These are phyloP conservation scores for Agrotis exclamationis DNA, from an alignment of 2,888 invertebrate genomes.

Conservation along the genomic window DNA sequence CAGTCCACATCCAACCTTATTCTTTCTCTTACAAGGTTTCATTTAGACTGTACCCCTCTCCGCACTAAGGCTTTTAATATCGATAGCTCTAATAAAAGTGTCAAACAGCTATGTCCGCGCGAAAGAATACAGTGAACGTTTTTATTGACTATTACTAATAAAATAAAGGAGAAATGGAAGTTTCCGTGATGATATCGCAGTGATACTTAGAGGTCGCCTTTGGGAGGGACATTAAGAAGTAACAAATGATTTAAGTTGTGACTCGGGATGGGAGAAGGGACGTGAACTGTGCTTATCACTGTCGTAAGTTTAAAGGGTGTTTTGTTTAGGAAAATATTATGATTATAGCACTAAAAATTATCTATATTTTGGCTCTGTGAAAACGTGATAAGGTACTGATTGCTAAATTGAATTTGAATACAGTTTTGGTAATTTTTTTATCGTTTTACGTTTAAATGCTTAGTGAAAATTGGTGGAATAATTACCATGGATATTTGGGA, in stretches of 20 bases:
- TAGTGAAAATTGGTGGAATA: too few species aligned
- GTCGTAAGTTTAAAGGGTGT: constrained; percentile 48
- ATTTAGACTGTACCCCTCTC: constrained; percentile 47
- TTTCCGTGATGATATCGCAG: constrained; percentile 67
- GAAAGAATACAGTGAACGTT: constrained; percentile 80
- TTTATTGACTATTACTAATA: constrained; percentile 83
- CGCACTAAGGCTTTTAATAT: constrained; percentile 77
- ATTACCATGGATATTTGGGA: too few species aligned
- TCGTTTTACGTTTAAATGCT: too few species aligned
- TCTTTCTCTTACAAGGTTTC: constrained; percentile 35
- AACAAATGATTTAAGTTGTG: constrained; percentile 65
- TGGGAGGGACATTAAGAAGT: constrained; percentile 53
- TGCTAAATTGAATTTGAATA: background rate
- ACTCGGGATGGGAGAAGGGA: constrained; percentile 24
- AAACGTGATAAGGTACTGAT: background rate
- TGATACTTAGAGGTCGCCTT: constrained; percentile 62
- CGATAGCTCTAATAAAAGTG: constrained; percentile 79
- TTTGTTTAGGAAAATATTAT: constrained; percentile 38
- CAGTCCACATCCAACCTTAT: constrained; percentile 67
- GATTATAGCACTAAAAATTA: constrained; percentile 8
- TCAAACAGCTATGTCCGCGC: constrained; percentile 80
- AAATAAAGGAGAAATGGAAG: constrained; percentile 76
- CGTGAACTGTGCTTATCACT: constrained; percentile 46
- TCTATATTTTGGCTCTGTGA: constrained; percentile 9
- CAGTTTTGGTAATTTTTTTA: background rate